phyloP scores from a whole-genome alignment of 2,797 vertebrate genomes.

The Mormyrops attenuatus region DNA sequence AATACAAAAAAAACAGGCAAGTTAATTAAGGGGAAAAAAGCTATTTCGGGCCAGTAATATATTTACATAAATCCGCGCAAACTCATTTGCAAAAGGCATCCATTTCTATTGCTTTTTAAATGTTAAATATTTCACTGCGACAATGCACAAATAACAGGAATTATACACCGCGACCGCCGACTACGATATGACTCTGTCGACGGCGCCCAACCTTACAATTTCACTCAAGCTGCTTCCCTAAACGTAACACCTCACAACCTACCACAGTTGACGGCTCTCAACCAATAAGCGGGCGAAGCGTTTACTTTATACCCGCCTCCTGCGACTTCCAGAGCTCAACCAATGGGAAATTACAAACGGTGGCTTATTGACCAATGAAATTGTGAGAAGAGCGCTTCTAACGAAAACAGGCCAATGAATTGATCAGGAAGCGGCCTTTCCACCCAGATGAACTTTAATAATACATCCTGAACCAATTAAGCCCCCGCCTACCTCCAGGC shows the following conservation, averaged over 20 bases:
- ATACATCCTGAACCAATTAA: background rate
- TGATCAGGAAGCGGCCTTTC: slow-evolving; percentile 26
- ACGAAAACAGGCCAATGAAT: background rate
- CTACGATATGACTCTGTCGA: slow-evolving; percentile 5
- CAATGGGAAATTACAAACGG: slow-evolving; percentile 15
- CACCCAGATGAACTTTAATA: slow-evolving; percentile 10
- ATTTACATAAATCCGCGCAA: background rate
- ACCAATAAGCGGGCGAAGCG: slow-evolving; percentile 30
- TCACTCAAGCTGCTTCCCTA: slow-evolving; percentile 1
- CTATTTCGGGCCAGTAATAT: background rate
- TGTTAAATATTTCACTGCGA: background rate
- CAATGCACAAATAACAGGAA: background rate
- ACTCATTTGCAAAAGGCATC: background rate
- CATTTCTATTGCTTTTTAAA: background rate
- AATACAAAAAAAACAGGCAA: background rate
- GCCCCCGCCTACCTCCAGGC: background rate
- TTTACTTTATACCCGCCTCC: background rate
- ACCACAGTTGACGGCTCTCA: background rate
- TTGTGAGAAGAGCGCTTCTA: slow-evolving; percentile 16
- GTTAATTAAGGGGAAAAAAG: background rate
- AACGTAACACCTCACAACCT: slow-evolving; percentile 5
- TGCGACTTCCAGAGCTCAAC: background rate
- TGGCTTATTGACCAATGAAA: slow-evolving; percentile 11
- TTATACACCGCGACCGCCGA: background rate
- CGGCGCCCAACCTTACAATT: slow-evolving; percentile 34